phyloP scores from a whole-genome alignment of 2,797 vertebrate species.

The Rhinoraja longicauda region DNA sequence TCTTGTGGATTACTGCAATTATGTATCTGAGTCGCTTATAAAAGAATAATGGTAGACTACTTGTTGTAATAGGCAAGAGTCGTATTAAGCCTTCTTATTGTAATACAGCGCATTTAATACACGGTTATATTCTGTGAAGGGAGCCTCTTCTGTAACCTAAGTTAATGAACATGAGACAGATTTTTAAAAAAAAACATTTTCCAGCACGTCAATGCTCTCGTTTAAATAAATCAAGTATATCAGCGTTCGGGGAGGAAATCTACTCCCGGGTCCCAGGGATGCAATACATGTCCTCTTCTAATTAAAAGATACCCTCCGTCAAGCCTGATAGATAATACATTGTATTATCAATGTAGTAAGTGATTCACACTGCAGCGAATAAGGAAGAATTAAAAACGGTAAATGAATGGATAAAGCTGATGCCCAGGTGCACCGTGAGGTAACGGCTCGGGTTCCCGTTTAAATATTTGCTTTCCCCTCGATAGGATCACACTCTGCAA shows the following conservation, averaged over 20 bases:
- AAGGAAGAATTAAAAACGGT: background rate
- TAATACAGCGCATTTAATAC: conserved; percentile 10
- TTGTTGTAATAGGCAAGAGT: conserved; percentile 11
- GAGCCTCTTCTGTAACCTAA: background rate
- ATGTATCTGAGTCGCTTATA: conserved; percentile 53
- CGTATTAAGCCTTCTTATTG: conserved; percentile 39
- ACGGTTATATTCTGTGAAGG: conserved; percentile 41
- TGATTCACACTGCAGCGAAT: background rate
- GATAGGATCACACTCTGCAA: background rate
- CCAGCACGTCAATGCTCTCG: background rate
- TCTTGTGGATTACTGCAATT: conserved; percentile 57
- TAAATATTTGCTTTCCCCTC: background rate
- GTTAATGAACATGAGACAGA: conserved; percentile 15
- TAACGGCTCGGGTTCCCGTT: background rate
- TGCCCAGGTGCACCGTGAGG: background rate
- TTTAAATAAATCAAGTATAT: background rate
- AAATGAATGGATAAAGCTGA: background rate
- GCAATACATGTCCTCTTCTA: background rate
- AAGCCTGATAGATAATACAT: background rate
- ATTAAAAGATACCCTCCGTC: conserved; percentile 11
- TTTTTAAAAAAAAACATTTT: background rate
- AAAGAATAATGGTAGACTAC: conserved; percentile 40
- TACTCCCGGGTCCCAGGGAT: background rate
- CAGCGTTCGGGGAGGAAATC: background rate
- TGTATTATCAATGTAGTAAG: too few relatives aligned